Evolutionary conservation across 2,888 invertebrate species (phyloP), one percentile per base, ranked within the genome.

Genomic region (Cheilosia impressa): DNA sequence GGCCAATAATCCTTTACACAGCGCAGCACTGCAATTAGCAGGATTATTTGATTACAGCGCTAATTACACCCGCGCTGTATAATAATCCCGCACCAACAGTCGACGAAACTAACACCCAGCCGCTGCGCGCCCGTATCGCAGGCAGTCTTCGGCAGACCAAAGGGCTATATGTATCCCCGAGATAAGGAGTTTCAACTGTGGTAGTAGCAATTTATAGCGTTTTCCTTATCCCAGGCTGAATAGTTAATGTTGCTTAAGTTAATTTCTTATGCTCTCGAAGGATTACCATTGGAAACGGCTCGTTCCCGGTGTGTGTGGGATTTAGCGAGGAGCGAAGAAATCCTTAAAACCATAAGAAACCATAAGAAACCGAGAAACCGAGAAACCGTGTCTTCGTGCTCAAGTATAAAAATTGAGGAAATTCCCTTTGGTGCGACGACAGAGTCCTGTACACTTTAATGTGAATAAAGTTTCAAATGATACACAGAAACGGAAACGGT

Each of bases 1-100:
- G 75, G 78, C 79, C 87, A 87, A 87, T 88, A 88, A 88, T 85
- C 88, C 87, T 72, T 78, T 41, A 13, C 87, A 81, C 77, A 83
- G 87, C 87, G 84, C 84, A 88, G 88, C 87, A 85, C 88, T 87
- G 88, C 89, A 89, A 89, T 89, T 89, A 89, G 88, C 80, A 88
- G 89, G 89, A 89, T 89, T 89, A 89, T 89, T 89, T 89, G 89
- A 89, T 89, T 89, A 89, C 87, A 79, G 83, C 88, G 87, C 88
- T 87, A 87, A 87, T 87, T 87, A 82, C 77, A 63, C 45, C 55
- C 52, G n/a, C 34, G 13, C n/a, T 19, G 13, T n/a, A n/a, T n/a
- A 65, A 60, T 78, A 77, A 83, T 82, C 77, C 31, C 31, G 31
- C 77, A 10, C 69, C 45, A 75, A 47, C 22, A 71, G 31, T 15